Evolutionary conservation across 2,113 vertebrate species (phyloP), one percentile per base, ranked within the genome.

Genomic region (Dendrocopos noguchii): DNA sequence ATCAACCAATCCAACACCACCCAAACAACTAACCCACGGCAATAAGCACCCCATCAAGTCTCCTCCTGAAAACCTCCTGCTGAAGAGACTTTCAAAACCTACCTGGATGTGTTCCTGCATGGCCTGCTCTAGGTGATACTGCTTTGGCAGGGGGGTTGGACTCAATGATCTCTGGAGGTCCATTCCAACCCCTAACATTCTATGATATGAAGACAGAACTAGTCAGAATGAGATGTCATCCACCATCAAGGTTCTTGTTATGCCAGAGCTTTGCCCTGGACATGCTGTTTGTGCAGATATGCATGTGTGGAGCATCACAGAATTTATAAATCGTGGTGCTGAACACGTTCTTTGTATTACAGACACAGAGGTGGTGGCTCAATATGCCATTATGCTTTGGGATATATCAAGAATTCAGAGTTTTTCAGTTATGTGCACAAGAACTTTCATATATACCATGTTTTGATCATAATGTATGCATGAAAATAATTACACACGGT

Each of bases 271-370:
- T 80, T 71, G 39, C 28, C 44, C 19, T 5, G 3, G 27, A 20
- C 63, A 18, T 7, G 29, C 21, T 65, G 10, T 36, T 77, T 47
- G 14, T 36, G 12, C 39, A 44, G 8, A 33, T 33, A 28, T 15
- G 21, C 2, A 1, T 28, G 24, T 0, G 0, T n/a, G 24, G 39
- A 55, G 19, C 22, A 34, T 53, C 10, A 28, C 0, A 25, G 47
- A 73, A 33, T 29, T 90, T 52, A 80, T 9, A 10, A 70, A 31
- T 55, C 9, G 4, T 77, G 31, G 16, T 28, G 31, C 6, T 31
- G 19, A 85, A 53, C 5, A 21, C 9, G 53, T 4, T 27, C 17
- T 65, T 74, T 39, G 8, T 76, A 22, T 29, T 20, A 42, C 33
- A 56, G 3, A 22, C 5, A 47, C 10, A 72, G 44, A 72, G 18